These are phyloP conservation scores for Piaya cayana DNA, from an alignment of 2,113 vertebrate genomes.

Conservation along the genomic window DNA sequence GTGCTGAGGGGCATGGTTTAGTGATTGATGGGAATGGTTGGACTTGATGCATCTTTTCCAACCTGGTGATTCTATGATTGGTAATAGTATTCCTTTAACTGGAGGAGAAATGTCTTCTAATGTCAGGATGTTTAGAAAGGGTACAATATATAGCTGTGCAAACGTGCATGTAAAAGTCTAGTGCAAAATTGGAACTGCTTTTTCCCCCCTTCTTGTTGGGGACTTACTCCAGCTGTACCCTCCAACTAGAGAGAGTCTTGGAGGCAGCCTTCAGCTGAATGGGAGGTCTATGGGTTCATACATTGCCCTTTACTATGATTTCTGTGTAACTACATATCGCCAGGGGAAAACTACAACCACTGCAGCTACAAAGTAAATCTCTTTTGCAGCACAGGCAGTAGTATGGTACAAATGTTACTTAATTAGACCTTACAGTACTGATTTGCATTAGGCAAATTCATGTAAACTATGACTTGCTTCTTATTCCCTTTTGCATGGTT, in stretches of 20 bases:
- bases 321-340: fast-evolving
- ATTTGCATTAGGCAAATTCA: not conserved
- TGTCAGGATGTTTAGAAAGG: not conserved
- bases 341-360: not conserved
- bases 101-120: not conserved
- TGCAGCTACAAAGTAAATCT: not conserved
- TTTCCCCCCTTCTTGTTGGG: not conserved
- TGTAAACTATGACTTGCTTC: not conserved
- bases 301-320: not conserved
- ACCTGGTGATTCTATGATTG: no score
- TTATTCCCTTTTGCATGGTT: not conserved
- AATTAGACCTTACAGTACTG: not conserved
- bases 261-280: not conserved
- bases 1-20: no score
- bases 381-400: not conserved
- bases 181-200: fast-evolving
- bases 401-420: not conserved
- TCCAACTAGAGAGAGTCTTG: not conserved
- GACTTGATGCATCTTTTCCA: no score
- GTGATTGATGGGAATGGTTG: no score
- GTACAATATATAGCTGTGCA: not conserved
- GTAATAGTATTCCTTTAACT: not conserved
- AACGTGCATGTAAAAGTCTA: not conserved
- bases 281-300: not conserved
- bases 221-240: not conserved